phyloP scores from a whole-genome alignment of 2,888 invertebrate genomes.

The Acanthoscelides obtectus region DNA sequence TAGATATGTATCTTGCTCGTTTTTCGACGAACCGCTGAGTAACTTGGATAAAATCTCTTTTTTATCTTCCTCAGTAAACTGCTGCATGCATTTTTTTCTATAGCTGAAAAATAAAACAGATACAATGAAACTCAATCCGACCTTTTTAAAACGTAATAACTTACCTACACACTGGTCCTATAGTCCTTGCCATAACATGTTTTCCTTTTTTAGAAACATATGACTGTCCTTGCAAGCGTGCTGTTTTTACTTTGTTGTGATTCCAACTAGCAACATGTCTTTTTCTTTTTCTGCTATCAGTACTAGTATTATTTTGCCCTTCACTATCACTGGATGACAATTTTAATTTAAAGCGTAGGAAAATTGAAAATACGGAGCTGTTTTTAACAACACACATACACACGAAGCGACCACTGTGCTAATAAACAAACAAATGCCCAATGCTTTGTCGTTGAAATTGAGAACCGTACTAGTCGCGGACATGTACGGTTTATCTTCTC shows the following conservation, averaged over 20 bases:
- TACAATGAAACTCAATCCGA: constrained; percentile 7
- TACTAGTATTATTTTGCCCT: constrained; percentile 3
- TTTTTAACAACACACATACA: constrained; percentile 8
- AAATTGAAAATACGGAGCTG: constrained; percentile 5
- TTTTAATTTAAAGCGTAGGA: neutral
- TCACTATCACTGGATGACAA: constrained; percentile 10
- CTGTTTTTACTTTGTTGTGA: constrained; percentile 15
- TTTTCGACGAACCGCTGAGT: constrained; percentile 17
- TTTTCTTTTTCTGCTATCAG: constrained; percentile 18
- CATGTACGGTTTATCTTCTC: constrained; percentile 5
- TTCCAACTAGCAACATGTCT: constrained; percentile 15
- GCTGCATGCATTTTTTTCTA: constrained; percentile 16
- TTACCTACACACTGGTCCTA: constrained; percentile 17
- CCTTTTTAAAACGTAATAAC: constrained; percentile 7
- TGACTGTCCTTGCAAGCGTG: constrained; percentile 15
- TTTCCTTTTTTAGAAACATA: constrained; percentile 19
- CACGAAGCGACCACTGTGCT: constrained; percentile 4
- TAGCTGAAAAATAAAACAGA: constrained; percentile 13
- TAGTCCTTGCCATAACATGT: no score
- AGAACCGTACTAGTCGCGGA: constrained; percentile 6
- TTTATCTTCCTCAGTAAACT: constrained; percentile 20
- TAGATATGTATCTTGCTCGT: constrained; percentile 20
- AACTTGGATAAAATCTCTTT: constrained; percentile 12
- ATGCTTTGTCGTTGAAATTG: neutral
- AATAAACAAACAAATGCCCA: constrained; percentile 4